phyloP scores from a whole-genome alignment of 2,888 invertebrate genomes.

The Morinoia aosen region DNA sequence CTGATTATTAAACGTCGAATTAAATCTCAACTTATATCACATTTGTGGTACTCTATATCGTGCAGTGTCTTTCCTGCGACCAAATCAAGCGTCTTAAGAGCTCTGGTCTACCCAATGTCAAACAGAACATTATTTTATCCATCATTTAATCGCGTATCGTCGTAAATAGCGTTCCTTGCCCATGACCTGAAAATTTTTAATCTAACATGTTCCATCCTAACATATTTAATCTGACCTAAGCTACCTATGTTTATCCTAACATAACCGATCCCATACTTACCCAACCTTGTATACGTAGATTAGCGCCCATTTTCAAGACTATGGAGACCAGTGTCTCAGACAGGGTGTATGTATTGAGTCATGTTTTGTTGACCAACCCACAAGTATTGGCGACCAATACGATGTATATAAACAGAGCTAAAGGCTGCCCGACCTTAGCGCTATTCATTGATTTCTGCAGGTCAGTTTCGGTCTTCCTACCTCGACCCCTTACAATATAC shows the following conservation, averaged over 20 bases:
- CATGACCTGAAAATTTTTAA: no score
- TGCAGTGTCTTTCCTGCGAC: background rate
- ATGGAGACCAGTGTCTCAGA: background rate
- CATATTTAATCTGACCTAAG: no score
- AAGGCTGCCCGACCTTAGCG: background rate
- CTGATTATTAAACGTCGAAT: background rate
- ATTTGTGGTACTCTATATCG: background rate
- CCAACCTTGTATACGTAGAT: no score
- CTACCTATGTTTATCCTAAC: no score
- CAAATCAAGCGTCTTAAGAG: background rate
- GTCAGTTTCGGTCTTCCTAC: background rate
- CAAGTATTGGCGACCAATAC: background rate
- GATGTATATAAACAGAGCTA: background rate
- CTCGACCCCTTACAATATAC: background rate
- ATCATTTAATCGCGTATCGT: no score
- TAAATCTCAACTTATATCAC: background rate
- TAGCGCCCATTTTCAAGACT: no score
- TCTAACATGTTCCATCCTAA: no score
- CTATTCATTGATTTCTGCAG: conserved; percentile 1
- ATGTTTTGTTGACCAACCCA: background rate
- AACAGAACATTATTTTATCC: no score
- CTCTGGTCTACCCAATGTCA: background rate
- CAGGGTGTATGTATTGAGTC: background rate
- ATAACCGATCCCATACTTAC: no score
- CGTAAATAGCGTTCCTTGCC: no score